Conservation (phyloP, 2,888 invertebrate genomes). For the Cosmia pyralina region DNA sequence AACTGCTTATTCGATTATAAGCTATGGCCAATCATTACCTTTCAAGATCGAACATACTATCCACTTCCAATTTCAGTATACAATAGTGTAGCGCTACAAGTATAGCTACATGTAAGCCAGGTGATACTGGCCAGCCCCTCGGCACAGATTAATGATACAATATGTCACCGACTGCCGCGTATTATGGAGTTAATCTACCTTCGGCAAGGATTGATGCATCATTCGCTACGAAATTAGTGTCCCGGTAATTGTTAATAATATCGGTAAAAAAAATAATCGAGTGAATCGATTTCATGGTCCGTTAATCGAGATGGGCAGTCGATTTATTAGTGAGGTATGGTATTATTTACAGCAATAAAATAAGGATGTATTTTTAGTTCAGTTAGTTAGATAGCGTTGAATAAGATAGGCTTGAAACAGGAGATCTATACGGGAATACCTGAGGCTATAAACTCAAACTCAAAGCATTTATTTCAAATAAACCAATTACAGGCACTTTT, state of each 20-base stretch:
- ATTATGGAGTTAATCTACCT: constrained; percentile 74
- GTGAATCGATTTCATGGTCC: constrained; percentile 37
- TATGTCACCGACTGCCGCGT: constrained; percentile 74
- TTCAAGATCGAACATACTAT: constrained; percentile 9
- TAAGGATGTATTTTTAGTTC: neutral
- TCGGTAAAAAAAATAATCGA: constrained; percentile 49
- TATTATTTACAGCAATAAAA: constrained; percentile 25
- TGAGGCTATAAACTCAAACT: neutral
- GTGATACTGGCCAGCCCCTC: constrained; percentile 57
- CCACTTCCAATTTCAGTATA: constrained; percentile 48
- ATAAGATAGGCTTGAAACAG: no score
- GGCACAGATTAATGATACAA: constrained; percentile 75
- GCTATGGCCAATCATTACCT: constrained; percentile 4
- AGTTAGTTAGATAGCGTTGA: no score
- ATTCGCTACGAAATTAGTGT: constrained; percentile 55
- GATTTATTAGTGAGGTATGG: constrained; percentile 26
- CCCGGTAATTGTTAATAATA: constrained; percentile 60
- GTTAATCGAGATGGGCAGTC: constrained; percentile 35
- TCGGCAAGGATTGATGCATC: constrained; percentile 71
- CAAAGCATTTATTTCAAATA: no score
- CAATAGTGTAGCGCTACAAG: constrained; percentile 36
- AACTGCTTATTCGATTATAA: constrained; percentile 1
- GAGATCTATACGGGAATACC: no score
- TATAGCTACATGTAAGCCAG: constrained; percentile 27
- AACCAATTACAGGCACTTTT: no score